Conservation (phyloP, 2,113 vertebrate species). For the Antechinus flavipes region DNA sequence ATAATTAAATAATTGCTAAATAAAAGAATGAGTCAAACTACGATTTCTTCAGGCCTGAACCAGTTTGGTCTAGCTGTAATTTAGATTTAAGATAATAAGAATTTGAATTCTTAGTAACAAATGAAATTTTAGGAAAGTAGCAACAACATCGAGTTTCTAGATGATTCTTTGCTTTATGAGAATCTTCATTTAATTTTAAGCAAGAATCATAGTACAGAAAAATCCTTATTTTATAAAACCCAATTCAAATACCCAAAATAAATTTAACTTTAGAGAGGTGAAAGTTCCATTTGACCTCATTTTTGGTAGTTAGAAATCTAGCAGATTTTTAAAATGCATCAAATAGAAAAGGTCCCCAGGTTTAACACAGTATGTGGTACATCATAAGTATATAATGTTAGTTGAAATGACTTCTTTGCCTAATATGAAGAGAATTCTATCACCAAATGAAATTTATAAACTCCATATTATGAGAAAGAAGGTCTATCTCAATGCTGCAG, state of each 20-base stretch:
- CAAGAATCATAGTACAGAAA: slow-evolving; percentile 4
- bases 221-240: not conserved
- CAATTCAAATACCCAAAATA: not conserved
- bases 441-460: slow-evolving; percentile 34
- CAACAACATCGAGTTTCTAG: not conserved
- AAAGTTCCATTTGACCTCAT: not conserved
- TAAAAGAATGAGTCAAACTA: not conserved
- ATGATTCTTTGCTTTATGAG: slow-evolving; percentile 3
- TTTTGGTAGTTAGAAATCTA: slow-evolving; percentile 16
- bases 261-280: not conserved
- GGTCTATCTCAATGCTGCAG: not conserved
- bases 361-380: no score
- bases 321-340: not conserved
- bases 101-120: not conserved
- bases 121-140: not conserved
- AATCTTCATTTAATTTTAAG: not conserved
- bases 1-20: not conserved
- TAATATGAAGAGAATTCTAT: slow-evolving; percentile 44
- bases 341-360: not conserved
- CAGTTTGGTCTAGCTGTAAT: not conserved
- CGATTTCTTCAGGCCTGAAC: not conserved
- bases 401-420: not conserved
- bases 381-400: no score
- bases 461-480: slow-evolving; percentile 36
- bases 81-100: not conserved